Evolutionary conservation across 2,888 invertebrate species (phyloP), one percentile per base, ranked within the genome.

Genomic region (Emmelina monodactyla): DNA sequence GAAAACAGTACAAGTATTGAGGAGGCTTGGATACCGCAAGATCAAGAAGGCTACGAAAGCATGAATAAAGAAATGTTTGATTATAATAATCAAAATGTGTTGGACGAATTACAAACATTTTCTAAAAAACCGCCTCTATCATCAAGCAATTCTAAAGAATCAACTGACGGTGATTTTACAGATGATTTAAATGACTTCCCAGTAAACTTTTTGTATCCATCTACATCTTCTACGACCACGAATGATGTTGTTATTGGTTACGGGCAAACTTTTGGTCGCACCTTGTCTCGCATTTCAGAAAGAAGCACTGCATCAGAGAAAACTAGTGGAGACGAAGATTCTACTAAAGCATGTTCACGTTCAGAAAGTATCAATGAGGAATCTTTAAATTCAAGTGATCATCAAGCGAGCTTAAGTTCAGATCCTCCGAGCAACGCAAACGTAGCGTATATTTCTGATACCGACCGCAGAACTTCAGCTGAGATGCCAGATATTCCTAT

Each of bases 291-390:
- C 42, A 94, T 94, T 55, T 93, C 92, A 0, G 94, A 94, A 67
- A 83, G 92, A 29, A 93, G 92, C 46, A 93, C 93, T 7, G 91
- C 92, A 9, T 92, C 92, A 0, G 92, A 92, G 59, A 92, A 92
- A 62, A 90, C 91, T 2, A 92, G 92, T 54, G 88, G 91, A 41
- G 87, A 92, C 51, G 92, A 92, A 59, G 92, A 92, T 70, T 89
- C 91, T 0, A 92, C 92, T 16, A 92, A 92, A 65, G 91, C 89
- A 2, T 91, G 91, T 41, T 91, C 91, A 2, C 85, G 91, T 41
- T 91, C 91, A 2, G 89, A 91, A 37, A 92, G 92, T 59, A 84
- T 91, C 43, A 91, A 91, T 47, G 92, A 92, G 58, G 92, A 92
- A 59, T 91, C 91, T 0, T 73, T 90, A 19, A 87, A 88, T 41